Evolutionary conservation across 2,888 invertebrate species (phyloP).

Genomic region (Nephrocerus scutellatus): DNA sequence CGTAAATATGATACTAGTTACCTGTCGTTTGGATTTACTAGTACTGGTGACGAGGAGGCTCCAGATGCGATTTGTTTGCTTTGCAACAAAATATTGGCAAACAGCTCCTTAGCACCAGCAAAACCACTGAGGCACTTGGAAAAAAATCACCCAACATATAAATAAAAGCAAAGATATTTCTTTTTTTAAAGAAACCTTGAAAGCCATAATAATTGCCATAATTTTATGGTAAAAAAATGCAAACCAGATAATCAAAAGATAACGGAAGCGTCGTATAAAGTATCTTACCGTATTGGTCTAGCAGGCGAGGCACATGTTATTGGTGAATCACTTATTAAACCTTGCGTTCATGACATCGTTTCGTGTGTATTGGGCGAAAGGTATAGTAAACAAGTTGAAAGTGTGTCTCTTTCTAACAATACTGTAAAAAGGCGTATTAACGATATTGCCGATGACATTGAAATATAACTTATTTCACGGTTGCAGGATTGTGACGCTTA

Average conservation of each 20-base stretch:
- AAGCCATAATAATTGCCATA: constrained; percentile 11
- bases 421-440: constrained; percentile 4
- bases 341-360: constrained; percentile 1
- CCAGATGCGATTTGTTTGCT: no score
- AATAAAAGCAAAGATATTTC: constrained; percentile 12
- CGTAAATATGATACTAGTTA: no score
- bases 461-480: constrained; percentile 10
- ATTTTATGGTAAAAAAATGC: constrained; percentile 12
- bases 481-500: constrained; percentile 9
- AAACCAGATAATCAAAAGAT: constrained; percentile 14
- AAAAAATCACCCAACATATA: no score
- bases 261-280: constrained; percentile 16
- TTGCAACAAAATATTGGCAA: no score
- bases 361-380: constrained; percentile 4
- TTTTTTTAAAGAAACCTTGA: constrained; percentile 12
- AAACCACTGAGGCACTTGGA: no score
- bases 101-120: no score
- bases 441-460: constrained; percentile 9
- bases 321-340: constrained; percentile 13
- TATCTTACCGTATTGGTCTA: constrained; percentile 11
- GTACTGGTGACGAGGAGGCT: no score
- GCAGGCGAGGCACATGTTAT: constrained; percentile 15
- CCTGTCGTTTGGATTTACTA: no score
- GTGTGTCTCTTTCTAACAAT: constrained; percentile 4
- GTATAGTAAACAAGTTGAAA: constrained; percentile 5